phyloP scores from a whole-genome alignment of 1,140 invertebrate species.

The Drosophila quadrilineata region DNA sequence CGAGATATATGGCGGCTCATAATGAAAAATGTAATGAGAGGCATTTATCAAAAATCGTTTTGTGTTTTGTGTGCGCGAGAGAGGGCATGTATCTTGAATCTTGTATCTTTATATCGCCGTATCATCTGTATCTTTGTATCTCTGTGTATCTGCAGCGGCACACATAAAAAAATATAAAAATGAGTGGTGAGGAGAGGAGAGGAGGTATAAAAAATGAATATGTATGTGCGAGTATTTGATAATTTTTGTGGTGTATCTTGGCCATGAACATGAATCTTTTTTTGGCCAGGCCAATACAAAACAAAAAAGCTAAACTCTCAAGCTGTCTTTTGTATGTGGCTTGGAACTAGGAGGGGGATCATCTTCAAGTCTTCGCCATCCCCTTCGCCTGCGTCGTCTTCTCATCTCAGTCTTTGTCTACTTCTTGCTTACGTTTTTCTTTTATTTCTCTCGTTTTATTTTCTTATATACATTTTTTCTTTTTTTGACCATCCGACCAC shows the following conservation, averaged over 20 bases:
- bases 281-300: conserved; percentile 29
- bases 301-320: conserved; percentile 23
- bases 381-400: too few species aligned
- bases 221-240: conserved; percentile 65
- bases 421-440: too few species aligned
- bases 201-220: conserved; percentile 36
- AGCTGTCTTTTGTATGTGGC: conserved; percentile 19
- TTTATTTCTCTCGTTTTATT: too few species aligned
- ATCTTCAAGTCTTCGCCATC: conserved; percentile 54
- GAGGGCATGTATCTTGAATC: conserved; percentile 41
- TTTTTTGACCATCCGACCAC: conserved; percentile 38
- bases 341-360: conserved; percentile 41
- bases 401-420: too few species aligned
- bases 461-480: too few species aligned
- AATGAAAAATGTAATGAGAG: conserved; percentile 72
- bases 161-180: conserved; percentile 45
- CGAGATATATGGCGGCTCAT: conserved; percentile 60
- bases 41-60: conserved; percentile 73
- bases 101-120: conserved; percentile 37
- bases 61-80: conserved; percentile 50
- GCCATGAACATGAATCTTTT: conserved; percentile 71
- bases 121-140: conserved; percentile 43
- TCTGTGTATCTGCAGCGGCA: conserved; percentile 54
- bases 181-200: too few species aligned
- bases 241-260: conserved; percentile 67